These are phyloP conservation scores for Jordanella pulchra DNA, from an alignment of 2,797 vertebrate species.

Conservation along the genomic window DNA sequence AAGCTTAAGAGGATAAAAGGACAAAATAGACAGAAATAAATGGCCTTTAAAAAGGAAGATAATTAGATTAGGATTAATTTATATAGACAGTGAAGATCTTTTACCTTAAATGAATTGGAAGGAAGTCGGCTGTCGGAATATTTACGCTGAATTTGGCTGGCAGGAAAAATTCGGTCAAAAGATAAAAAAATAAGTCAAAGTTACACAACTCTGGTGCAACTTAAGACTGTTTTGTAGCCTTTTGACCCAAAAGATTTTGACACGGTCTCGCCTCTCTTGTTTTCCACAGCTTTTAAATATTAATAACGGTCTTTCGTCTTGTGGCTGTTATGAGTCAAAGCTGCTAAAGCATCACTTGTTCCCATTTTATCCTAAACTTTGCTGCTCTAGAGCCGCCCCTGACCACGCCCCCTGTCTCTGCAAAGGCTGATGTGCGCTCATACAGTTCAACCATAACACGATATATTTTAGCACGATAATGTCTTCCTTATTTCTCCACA, in stretches of 20 bases:
- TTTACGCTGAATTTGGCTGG: slow-evolving; percentile 38
- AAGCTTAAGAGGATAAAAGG: slow-evolving; percentile 37
- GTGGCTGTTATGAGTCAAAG: slow-evolving; percentile 58
- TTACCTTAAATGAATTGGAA: slow-evolving; percentile 69
- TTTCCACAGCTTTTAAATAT: slow-evolving; percentile 1
- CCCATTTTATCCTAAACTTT: slow-evolving; percentile 79
- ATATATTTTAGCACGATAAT: neutral
- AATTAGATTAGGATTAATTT: slow-evolving; percentile 44
- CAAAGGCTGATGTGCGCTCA: slow-evolving; percentile 16
- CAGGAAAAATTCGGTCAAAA: slow-evolving; percentile 32
- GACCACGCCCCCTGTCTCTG: slow-evolving; percentile 69
- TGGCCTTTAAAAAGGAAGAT: slow-evolving; percentile 39
- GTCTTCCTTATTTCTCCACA: neutral
- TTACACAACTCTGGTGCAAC: slow-evolving; percentile 47
- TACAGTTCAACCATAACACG: neutral
- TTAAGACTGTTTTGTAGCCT: slow-evolving; percentile 8
- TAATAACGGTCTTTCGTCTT: slow-evolving; percentile 36
- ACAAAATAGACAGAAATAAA: slow-evolving; percentile 42
- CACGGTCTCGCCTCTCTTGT: slow-evolving; percentile 14
- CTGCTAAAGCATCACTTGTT: slow-evolving; percentile 72
- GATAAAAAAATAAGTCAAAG: slow-evolving; percentile 21
- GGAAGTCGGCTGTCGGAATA: slow-evolving; percentile 37
- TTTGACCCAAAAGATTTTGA: slow-evolving; percentile 8
- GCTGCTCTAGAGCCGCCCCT: slow-evolving; percentile 59
- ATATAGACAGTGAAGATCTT: slow-evolving; percentile 55